Evolutionary conservation across 2,888 invertebrate genomes (phyloP), one percentile per base, ranked within the genome.

Genomic region (Hyposoter dolosus): DNA sequence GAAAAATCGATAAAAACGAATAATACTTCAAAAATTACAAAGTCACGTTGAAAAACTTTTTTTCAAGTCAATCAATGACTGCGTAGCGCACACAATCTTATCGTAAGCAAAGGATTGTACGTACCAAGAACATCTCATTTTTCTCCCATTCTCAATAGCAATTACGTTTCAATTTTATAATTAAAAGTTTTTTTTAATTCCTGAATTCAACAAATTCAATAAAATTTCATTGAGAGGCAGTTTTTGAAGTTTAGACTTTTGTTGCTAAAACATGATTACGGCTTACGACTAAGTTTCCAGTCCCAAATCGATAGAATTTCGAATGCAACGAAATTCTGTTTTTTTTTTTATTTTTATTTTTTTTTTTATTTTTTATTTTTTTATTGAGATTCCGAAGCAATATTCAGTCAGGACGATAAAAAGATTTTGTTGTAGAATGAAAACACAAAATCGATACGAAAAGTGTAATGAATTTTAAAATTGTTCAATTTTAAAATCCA

Each of bases 71-170:
- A 53, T 15, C 40, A 19, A 19, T 7, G 7, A 10, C n/a, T 45
- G 43, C 43, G 19, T 45, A 12, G 3, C 28, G 23, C 72, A 17
- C 12, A 10, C n/a, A 65, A 77, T 72, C 71, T 71, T 65, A 72
- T 83, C 72, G 45, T 4, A 3, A 66, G 45, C 56, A 47, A 83
- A 40, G 3, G n/a, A 12, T 53, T 45, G 17, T 63, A 5, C 35
- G 47, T 10, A 17, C 23, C 15, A 23, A 23, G 23, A 56, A 19
- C 10, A 56, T 23, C 23, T 56, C 10, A 56, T 10, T 56, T 3
- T 23, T 56, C 10, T 45, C 23, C 2, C 6, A 10, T 10, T 56
- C 3, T 2, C 7, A 53, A 19, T 53, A 19, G 19, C 53, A 19
- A 53, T 19, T 19, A 0, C 28, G 28, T 28, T 28, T 28, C 3